Conservation (phyloP, 1,140 invertebrate genomes). For the Scaptodrosophila lebanonensis region DNA sequence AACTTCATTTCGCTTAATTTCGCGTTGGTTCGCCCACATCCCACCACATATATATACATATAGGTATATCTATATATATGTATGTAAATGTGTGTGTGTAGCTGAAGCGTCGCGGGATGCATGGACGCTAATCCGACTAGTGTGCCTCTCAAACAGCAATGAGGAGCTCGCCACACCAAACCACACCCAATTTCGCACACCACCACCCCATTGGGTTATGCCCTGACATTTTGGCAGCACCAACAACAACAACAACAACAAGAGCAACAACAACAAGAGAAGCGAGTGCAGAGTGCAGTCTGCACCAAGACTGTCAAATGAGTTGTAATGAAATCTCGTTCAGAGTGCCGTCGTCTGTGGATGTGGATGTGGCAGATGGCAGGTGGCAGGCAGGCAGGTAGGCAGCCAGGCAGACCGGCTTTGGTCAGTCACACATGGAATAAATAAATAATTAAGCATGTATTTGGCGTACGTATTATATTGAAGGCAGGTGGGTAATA, state of each 20-base stretch:
- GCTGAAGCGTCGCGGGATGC: too few relatives aligned
- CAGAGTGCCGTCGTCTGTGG: constrained; percentile 32
- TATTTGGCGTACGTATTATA: constrained; percentile 69
- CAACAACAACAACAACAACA: too few relatives aligned
- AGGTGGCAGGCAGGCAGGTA: background rate
- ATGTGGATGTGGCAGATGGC: background rate
- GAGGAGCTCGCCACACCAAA: constrained; percentile 10
- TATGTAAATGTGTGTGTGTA: too few relatives aligned
- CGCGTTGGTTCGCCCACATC: constrained; percentile 41
- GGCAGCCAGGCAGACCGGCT: constrained; percentile 1
- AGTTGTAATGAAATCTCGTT: constrained; percentile 74
- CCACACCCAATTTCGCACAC: too few relatives aligned
- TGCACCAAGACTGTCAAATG: constrained; percentile 75
- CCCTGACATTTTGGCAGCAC: constrained; percentile 73
- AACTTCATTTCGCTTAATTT: constrained; percentile 75
- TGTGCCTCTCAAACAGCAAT: too few relatives aligned
- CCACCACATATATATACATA: constrained; percentile 22
- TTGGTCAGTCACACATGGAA: constrained; percentile 59
- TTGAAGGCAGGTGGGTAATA: constrained; percentile 57
- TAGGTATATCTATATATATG: constrained; percentile 11
- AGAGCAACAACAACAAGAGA: too few relatives aligned
- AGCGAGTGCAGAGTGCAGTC: too few relatives aligned
- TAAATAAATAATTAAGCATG: constrained; percentile 75
- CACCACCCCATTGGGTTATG: constrained; percentile 38
- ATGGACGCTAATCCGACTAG: too few relatives aligned